Evolutionary conservation across 2,797 vertebrate genomes (phyloP), one percentile per base, ranked within the genome.

Genomic region (Linurgus olivaceus): DNA sequence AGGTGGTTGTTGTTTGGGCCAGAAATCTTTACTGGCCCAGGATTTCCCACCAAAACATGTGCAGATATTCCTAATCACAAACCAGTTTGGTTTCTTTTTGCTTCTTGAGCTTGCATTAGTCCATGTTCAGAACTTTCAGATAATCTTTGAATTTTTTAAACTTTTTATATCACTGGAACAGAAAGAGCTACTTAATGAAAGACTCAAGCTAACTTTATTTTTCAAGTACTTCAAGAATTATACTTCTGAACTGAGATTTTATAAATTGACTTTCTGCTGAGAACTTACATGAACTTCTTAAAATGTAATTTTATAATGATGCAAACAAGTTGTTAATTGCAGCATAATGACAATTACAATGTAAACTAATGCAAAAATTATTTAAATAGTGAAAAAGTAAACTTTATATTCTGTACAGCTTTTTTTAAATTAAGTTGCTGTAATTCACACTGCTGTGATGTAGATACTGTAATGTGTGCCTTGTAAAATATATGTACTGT

Each of bases 391-490:
- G 70, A 96, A 86, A 94, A 94, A 91, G 76, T 96, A 95, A 88
- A 96, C 75, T 96, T 96, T 97, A 85, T 97, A 97, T 96, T 96
- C 93, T 97, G 95, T 98, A 98, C 95, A 98, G 96, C 95, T 96
- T 97, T 98, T 98, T 98, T 97, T 62, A 52, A 98, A 97, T 95
- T 96, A 91, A 97, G 94, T 86, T 97, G 97, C 91, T 97, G 93
- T 97, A 97, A 95, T 97, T 89, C 77, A 96, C 77, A 94, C 95
- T 97, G 93, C 91, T 96, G 92, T 97, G 90, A 93, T 97, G 90
- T 84, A 97, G 96, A 83, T 94, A 88, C 66, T 96, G 91, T 96
- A 95, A 97, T 66, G 96, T 96, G 97, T 98, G 97, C 97, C 98
- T 98, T 98, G 96, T 97, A 92, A 96, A 94, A 95, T 97, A 82